A percentile compares a stretch with the other conserved stretches of the same genome.
Conservation (phyloP, 2,113 vertebrate species). For the Grammomys surdaster region DNA sequence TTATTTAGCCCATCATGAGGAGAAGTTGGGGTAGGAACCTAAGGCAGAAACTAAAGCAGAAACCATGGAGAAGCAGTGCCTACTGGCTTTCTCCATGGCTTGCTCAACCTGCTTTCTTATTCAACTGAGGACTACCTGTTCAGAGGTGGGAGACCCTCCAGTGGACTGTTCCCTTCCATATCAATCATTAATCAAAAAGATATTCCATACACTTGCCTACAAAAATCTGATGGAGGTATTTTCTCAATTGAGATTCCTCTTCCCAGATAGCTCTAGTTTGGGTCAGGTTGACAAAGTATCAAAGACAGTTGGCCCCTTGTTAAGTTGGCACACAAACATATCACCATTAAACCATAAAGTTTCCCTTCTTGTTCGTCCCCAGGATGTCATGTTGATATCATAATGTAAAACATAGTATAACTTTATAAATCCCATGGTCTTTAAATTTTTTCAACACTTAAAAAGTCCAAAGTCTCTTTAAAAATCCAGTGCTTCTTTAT, state of each 20-base stretch:
- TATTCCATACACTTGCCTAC: background rate
- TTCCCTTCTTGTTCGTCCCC: background rate
- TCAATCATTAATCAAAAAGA: background rate
- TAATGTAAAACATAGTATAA: background rate
- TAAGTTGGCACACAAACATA: background rate
- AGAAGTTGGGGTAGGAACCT: background rate
- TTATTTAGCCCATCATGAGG: background rate
- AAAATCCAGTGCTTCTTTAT: background rate
- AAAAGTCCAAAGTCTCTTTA: background rate
- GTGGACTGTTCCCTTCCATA: background rate
- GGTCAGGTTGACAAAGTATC: background rate
- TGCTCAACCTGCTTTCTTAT: background rate
- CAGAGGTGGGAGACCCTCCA: background rate
- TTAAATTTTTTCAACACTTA: background rate
- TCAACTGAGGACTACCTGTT: background rate
- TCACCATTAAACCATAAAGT: background rate
- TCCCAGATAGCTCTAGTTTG: background rate
- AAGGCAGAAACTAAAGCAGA: background rate
- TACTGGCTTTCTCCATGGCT: background rate
- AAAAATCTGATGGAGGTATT: background rate
- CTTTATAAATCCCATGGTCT: background rate
- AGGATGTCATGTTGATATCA: background rate
- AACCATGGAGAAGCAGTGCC: background rate
- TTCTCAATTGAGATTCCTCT: background rate
- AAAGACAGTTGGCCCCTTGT: background rate